A percentile compares a stretch with the other conserved stretches of the same genome.
Evolutionary conservation across 2,888 invertebrate species (phyloP).

Genomic region (Eupithecia tripunctaria): DNA sequence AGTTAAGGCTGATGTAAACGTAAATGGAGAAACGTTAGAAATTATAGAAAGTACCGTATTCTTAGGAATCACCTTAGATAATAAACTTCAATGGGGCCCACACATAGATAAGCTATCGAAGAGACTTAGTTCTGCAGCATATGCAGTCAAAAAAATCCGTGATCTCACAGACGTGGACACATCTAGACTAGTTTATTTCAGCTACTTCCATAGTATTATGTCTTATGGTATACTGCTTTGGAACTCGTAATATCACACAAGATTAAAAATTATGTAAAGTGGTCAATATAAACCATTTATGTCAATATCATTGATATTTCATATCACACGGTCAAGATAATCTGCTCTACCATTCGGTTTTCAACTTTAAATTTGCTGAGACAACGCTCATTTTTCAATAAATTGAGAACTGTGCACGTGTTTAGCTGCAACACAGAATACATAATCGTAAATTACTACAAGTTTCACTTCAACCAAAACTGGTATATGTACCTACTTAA

Average conservation of each 20-base stretch:
- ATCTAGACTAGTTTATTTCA: too few relatives aligned
- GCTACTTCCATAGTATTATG: too few relatives aligned
- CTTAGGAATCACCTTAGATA: too few relatives aligned
- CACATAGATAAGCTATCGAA: too few relatives aligned
- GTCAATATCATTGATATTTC: constrained; percentile 28
- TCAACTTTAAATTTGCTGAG: neutral
- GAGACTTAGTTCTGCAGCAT: too few relatives aligned
- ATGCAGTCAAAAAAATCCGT: too few relatives aligned
- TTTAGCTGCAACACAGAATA: constrained; percentile 16
- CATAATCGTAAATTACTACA: neutral
- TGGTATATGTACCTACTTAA: neutral
- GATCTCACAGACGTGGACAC: too few relatives aligned
- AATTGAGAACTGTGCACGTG: constrained; percentile 18
- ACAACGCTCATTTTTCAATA: constrained; percentile 8
- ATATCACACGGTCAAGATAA: constrained; percentile 22
- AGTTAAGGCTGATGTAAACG: too few relatives aligned
- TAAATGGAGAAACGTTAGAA: too few relatives aligned
- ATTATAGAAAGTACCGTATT: too few relatives aligned
- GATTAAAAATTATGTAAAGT: constrained; percentile 25
- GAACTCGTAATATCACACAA: constrained; percentile 18
- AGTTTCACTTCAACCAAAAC: neutral
- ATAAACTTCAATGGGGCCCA: too few relatives aligned
- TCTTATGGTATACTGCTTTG: too few relatives aligned
- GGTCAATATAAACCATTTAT: constrained; percentile 27
- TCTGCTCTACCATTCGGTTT: constrained; percentile 8